Evolutionary conservation across 2,797 vertebrate genomes (phyloP).

Genomic region (Delichon dasypus): DNA sequence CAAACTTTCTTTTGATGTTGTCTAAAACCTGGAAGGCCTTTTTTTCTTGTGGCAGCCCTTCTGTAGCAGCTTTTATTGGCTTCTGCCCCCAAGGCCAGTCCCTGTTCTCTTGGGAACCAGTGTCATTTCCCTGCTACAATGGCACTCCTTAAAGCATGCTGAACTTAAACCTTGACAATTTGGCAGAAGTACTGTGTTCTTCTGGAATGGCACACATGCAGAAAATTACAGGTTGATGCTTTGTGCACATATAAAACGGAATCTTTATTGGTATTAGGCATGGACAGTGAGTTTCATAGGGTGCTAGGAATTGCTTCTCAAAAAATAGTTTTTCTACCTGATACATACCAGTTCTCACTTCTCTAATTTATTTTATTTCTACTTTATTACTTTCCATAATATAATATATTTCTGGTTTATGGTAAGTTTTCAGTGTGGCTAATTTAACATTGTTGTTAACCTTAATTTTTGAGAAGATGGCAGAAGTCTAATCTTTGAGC

Average conservation of each 20-base stretch:
- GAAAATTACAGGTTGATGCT: not conserved
- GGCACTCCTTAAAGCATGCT: not conserved
- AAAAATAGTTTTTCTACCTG: not conserved
- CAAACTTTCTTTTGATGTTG: not conserved
- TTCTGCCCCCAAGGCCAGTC: not conserved
- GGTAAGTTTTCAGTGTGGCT: not conserved
- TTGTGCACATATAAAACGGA: not conserved
- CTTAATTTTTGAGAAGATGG: not conserved
- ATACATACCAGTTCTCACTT: not conserved
- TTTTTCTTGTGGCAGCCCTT: not conserved
- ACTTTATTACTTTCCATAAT: not conserved
- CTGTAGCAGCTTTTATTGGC: not conserved
- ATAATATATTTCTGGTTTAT: not conserved
- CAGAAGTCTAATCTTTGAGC: not conserved
- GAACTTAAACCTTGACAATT: not conserved
- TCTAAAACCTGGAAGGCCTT: not conserved
- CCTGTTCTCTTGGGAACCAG: not conserved
- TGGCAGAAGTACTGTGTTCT: not conserved
- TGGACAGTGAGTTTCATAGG: not conserved
- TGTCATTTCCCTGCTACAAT: not conserved
- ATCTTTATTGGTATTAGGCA: not conserved
- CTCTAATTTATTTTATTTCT: not conserved
- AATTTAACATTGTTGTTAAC: not conserved
- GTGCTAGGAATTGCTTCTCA: not conserved
- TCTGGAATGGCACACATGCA: not conserved